phyloP scores from a whole-genome alignment of 2,888 invertebrate genomes.

The Pachydiplax longipennis region DNA sequence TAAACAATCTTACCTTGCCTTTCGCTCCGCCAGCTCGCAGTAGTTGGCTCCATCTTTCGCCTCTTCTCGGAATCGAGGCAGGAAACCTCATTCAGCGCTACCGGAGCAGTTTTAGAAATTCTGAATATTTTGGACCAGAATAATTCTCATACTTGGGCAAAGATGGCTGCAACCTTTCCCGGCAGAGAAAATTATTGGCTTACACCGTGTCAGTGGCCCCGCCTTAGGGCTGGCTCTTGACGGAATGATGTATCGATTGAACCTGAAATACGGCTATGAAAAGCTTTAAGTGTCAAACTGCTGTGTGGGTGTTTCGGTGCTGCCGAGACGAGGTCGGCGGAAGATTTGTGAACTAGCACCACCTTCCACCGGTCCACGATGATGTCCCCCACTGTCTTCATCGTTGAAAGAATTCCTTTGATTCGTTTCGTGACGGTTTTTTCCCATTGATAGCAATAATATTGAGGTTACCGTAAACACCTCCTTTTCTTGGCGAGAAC shows the following conservation, averaged over 20 bases:
- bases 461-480: neutral
- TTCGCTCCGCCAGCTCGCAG: neutral
- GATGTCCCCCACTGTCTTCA: neutral
- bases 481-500: neutral
- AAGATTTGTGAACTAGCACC: slow-evolving; percentile 43
- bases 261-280: slow-evolving; percentile 45
- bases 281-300: slow-evolving; percentile 46
- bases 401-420: neutral
- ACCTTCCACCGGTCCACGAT: slow-evolving; percentile 12
- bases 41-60: slow-evolving; percentile 26
- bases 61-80: neutral
- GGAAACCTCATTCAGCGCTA: neutral
- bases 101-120: slow-evolving; percentile 27
- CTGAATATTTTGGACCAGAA: slow-evolving; percentile 40
- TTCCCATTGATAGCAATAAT: neutral
- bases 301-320: slow-evolving; percentile 37
- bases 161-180: slow-evolving; percentile 46
- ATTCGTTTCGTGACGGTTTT: neutral
- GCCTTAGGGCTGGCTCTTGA: slow-evolving; percentile 67
- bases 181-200: slow-evolving; percentile 65
- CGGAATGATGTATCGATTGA: slow-evolving; percentile 66
- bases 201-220: slow-evolving; percentile 66
- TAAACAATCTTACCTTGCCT: no score
- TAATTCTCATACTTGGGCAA: slow-evolving; percentile 45
- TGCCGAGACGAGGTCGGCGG: slow-evolving; percentile 38